These are phyloP conservation scores for Poecilia gillii DNA, from an alignment of 2,797 vertebrate species.

Conservation along the genomic window DNA sequence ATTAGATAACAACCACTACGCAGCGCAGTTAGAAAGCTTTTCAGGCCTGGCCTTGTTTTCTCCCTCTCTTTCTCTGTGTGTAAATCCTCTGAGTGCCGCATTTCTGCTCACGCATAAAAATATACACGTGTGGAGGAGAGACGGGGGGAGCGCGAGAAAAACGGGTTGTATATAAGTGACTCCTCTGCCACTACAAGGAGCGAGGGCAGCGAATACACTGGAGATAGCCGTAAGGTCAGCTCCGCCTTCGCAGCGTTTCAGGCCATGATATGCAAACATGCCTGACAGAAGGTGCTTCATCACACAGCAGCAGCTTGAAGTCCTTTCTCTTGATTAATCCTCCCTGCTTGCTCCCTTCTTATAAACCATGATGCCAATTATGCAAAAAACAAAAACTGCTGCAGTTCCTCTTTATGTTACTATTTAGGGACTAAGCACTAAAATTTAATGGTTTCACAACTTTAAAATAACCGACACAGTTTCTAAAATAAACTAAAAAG, in stretches of 20 bases:
- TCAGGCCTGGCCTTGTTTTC: conserved; percentile 60
- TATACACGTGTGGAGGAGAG: conserved; percentile 11
- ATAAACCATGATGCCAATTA: conserved; percentile 19
- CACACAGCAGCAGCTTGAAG: conserved; percentile 66
- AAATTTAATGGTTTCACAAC: conserved; percentile 18
- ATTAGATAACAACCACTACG: conserved; percentile 75
- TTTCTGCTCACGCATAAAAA: conserved; percentile 52
- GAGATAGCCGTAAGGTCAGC: conserved; percentile 73
- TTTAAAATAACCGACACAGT: conserved; percentile 14
- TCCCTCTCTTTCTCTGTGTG: conserved; percentile 36
- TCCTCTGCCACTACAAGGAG: conserved; percentile 48
- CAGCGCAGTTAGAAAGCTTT: conserved; percentile 62
- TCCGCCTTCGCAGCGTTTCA: conserved; percentile 73
- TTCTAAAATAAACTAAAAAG: conserved; percentile 11
- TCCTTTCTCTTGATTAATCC: conserved; percentile 72
- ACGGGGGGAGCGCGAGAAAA: conserved; percentile 1
- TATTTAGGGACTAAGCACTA: conserved; percentile 10
- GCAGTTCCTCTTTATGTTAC: background rate
- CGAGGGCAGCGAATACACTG: conserved; percentile 48
- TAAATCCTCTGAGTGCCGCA: conserved; percentile 52
- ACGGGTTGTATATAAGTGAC: conserved; percentile 30
- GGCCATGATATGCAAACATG: conserved; percentile 73
- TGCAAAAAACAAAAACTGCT: background rate
- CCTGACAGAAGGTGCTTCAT: conserved; percentile 76
- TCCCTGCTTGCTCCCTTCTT: conserved; percentile 40